Conservation (phyloP, 2,113 vertebrate species). For the Syrmaticus mikado region DNA sequence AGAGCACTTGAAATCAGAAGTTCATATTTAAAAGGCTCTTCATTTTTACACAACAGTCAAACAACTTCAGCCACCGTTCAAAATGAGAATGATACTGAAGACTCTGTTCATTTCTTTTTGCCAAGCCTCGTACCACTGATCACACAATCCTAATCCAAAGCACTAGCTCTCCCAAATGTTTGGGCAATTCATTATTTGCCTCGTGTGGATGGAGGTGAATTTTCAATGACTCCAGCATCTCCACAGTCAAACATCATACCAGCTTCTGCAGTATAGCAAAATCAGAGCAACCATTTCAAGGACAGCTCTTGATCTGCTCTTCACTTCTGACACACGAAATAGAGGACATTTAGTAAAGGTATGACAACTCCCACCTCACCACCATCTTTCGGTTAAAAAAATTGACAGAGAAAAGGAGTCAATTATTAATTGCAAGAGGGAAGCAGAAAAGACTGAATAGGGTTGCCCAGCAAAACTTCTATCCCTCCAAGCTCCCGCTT, state of each 20-base stretch:
- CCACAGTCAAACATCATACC: not conserved
- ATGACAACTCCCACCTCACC: not conserved
- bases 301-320: not conserved
- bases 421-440: not conserved
- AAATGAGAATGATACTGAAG: not conserved
- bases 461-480: not conserved
- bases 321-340: not conserved
- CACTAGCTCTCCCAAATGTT: not conserved
- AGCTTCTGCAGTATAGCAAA: not conserved
- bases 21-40: conserved; percentile 40
- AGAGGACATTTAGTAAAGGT: not conserved
- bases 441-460: not conserved
- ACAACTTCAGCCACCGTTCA: not conserved
- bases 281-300: not conserved
- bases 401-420: not conserved
- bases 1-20: conserved; percentile 57
- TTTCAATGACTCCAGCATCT: not conserved
- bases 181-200: not conserved
- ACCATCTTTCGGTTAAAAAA: not conserved
- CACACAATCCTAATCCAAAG: not conserved
- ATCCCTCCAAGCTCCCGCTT: not conserved
- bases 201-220: not conserved
- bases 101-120: not conserved
- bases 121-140: not conserved
- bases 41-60: not conserved